Evolutionary conservation across 2,888 invertebrate genomes (phyloP), one percentile per base, ranked within the genome.

Genomic region (Rotaria magnacalcarata): DNA sequence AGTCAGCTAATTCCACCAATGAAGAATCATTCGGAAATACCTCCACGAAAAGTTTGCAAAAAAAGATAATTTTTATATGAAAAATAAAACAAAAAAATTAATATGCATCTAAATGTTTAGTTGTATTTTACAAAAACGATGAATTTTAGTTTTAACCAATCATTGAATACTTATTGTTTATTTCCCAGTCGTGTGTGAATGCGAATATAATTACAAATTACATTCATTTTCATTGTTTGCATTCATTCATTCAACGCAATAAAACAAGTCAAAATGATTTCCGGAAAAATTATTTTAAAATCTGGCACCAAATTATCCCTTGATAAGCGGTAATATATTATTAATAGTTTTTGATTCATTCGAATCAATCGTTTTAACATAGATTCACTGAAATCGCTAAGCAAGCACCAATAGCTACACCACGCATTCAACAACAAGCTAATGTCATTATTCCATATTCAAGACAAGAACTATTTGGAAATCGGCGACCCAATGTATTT

Each of bases 331-430:
- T 80, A 80, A n/a, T 47, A 19, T 5, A 11, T 21, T 80, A 24
- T 34, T 16, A 6, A 41, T 67, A 16, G 19, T 16, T 41, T 3
- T n/a, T 67, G n/a, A 1, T 41, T 34, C 19, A 3, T 19, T 34
- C 5, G 3, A 54, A 21, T 54, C 2, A 54, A 54, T 2, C 16
- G 11, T 16, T 34, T 67, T 2, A 2, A 67, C 34, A 27, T 80
- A 80, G 80, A 80, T 80, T 80, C 14, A n/a, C 19, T 43, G 80
- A 80, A 47, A 80, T 80, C n/a, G 80, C 80, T 4, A 80, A 80
- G n/a, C 80, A 47, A n/a, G n/a, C 80, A 80, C 80, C 80, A 47
- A 2, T 19, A 67, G 11, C n/a, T 27, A 16, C 56, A 41, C 67
- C 67, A 34, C 67, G 67, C 24, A 67, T 67, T 7, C 34, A 67